Conservation (phyloP, 2,797 vertebrate species). For the Petrocephalus schoutedeni region DNA sequence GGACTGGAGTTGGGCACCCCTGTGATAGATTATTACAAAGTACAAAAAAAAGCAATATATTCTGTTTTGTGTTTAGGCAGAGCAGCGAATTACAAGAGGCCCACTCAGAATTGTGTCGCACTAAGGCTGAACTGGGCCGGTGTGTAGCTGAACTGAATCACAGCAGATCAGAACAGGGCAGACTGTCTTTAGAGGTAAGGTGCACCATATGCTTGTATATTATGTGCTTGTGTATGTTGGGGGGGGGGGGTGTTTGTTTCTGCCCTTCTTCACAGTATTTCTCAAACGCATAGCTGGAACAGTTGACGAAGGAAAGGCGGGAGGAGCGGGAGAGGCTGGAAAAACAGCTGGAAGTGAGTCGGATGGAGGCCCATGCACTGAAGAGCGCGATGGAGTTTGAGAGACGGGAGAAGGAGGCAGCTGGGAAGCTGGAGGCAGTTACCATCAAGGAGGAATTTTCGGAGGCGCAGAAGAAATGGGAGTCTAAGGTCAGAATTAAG, state of each 20-base stretch:
- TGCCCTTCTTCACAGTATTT: neutral
- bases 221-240: neutral
- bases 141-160: constrained; percentile 44
- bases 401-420: constrained; percentile 45
- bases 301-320: constrained; percentile 45
- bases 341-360: constrained; percentile 41
- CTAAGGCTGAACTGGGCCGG: constrained; percentile 50
- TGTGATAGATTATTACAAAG: neutral
- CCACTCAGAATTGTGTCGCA: constrained; percentile 45
- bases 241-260: neutral
- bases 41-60: neutral
- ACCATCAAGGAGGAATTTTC: constrained; percentile 45
- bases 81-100: constrained; percentile 51
- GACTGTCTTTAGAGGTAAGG: constrained; percentile 50
- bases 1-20: too few species aligned
- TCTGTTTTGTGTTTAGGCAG: constrained; percentile 43
- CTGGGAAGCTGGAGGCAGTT: constrained; percentile 40
- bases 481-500: constrained; percentile 43
- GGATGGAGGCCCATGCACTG: constrained; percentile 45
- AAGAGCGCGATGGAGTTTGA: constrained; percentile 43
- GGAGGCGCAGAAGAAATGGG: constrained; percentile 44
- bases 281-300: constrained; percentile 45
- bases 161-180: constrained; percentile 46
- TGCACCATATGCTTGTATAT: neutral
- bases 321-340: constrained; percentile 49